Evolutionary conservation across 2,113 vertebrate species (phyloP).

Genomic region (Nothoprocta perdicaria): DNA sequence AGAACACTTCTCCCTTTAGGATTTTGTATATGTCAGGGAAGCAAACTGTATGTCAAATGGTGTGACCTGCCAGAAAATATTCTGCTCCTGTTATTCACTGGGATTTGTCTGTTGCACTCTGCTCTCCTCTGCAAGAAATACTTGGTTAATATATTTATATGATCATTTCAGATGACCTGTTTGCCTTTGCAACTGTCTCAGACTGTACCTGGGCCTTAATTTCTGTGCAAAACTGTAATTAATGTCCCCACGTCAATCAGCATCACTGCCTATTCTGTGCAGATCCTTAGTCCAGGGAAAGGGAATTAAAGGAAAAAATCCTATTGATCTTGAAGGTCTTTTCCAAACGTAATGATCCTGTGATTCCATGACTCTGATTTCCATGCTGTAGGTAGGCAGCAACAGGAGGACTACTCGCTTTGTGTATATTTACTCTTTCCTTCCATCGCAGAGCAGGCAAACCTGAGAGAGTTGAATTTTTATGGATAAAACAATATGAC

Average conservation of each 20-base stretch:
- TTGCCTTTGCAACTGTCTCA: rapidly evolving
- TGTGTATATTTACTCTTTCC: not conserved
- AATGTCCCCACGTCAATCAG: not conserved
- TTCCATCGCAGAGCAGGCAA: not conserved
- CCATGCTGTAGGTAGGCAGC: not conserved
- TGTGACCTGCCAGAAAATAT: not conserved
- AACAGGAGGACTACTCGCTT: not conserved
- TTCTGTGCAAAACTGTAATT: not conserved
- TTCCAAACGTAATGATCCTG: no score
- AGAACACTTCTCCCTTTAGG: not conserved
- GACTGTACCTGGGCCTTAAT: not conserved
- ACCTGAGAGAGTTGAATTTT: not conserved
- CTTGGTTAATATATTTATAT: not conserved
- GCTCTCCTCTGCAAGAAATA: not conserved
- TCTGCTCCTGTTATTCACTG: not conserved
- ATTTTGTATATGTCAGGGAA: not conserved
- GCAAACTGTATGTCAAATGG: not conserved
- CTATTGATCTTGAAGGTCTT: no score
- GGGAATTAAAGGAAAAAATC: not conserved
- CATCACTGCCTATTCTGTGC: not conserved
- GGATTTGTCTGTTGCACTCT: not conserved
- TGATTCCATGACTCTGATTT: not conserved
- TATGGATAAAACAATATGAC: not conserved
- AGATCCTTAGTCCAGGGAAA: not conserved
- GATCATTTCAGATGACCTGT: not conserved